Evolutionary conservation across 2,888 invertebrate species (phyloP), one percentile per base, ranked within the genome.

Genomic region (Synanthedon tipuliformis): DNA sequence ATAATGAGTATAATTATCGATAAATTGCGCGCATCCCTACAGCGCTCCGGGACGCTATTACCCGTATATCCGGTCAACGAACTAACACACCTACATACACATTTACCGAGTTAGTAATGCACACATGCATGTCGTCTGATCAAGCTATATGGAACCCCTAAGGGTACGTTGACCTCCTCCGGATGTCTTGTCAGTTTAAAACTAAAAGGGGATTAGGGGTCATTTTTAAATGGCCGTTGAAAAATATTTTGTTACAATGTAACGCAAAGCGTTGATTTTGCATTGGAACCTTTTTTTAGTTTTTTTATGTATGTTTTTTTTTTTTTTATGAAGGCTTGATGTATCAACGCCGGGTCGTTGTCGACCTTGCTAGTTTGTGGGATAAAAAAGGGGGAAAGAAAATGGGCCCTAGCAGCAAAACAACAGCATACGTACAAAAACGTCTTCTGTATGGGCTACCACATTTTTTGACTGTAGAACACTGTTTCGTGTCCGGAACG

Each of bases 41-140:
- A 56, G 57, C 64, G 53, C 65, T 60, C 60, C 59, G 54, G 73
- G 73, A 64, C 60, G 65, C 65, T 65, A 70, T 69, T 68, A 69
- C 61, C 45, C 45, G 45, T 45, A 45, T 45, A 45, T 45, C 45
- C 45, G 45, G 45, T 45, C 45, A 45, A 45, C 45, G 45, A 45
- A 45, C 45, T 45, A n/a, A 15, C 45, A 45, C 45, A 13, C 45
- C 45, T 45, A 45, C 45, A 45, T 45, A 45, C 45, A 45, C 15
- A 15, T 15, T 45, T 45, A 13, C 45, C 13, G 13, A 45, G 7
- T 45, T 45, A 45, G 5, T 45, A 13, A 45, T 45, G 15, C 45
- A 45, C 45, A 45, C 45, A 45, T 45, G 12, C 45, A 45, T 13
- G 8, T 15, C 15, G 15, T 8, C 45, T 15, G 45, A 45, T 13